Conservation (phyloP, 2,888 invertebrate species). For the Caenorhabditis becei region DNA sequence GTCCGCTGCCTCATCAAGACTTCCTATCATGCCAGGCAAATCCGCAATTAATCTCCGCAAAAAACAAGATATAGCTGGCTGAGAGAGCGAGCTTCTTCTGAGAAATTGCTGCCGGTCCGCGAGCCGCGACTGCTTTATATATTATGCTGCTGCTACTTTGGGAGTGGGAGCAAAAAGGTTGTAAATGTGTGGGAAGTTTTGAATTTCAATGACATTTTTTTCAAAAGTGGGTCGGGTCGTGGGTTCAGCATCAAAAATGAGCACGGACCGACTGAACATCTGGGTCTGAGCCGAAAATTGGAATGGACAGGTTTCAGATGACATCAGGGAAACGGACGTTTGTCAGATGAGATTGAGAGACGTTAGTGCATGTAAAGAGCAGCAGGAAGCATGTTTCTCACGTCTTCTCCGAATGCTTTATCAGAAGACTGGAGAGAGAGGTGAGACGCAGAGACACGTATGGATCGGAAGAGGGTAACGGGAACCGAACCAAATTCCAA, state of each 20-base stretch:
- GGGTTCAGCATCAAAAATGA: not conserved
- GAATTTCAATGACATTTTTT: conserved; percentile 35
- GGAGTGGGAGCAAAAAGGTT: conserved; percentile 13
- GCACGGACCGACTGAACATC: not conserved
- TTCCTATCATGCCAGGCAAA: not conserved
- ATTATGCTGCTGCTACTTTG: conserved; percentile 6
- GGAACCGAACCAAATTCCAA: conserved; percentile 6
- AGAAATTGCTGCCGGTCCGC: not conserved
- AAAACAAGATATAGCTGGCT: conserved; percentile 4
- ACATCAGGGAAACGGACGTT: conserved; percentile 9
- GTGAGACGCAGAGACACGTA: conserved; percentile 16
- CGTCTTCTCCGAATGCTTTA: conserved; percentile 28
- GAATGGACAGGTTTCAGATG: conserved; percentile 23
- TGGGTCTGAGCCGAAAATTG: conserved; percentile 1
- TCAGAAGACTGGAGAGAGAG: conserved; percentile 9
- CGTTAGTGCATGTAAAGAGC: not conserved
- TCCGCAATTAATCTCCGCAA: conserved; percentile 27
- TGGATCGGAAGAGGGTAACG: not conserved
- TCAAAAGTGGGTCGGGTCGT: not conserved
- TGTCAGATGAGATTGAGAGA: conserved; percentile 2
- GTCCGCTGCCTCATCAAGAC: not conserved
- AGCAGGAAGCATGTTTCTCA: conserved; percentile 17
- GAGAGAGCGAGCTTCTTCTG: conserved; percentile 5
- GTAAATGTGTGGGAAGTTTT: conserved; percentile 35
- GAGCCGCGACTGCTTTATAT: conserved; percentile 15